Base-by-base conservation (phyloP, 2,888 invertebrate species). In the Leptopterna dolabrata region DNA sequence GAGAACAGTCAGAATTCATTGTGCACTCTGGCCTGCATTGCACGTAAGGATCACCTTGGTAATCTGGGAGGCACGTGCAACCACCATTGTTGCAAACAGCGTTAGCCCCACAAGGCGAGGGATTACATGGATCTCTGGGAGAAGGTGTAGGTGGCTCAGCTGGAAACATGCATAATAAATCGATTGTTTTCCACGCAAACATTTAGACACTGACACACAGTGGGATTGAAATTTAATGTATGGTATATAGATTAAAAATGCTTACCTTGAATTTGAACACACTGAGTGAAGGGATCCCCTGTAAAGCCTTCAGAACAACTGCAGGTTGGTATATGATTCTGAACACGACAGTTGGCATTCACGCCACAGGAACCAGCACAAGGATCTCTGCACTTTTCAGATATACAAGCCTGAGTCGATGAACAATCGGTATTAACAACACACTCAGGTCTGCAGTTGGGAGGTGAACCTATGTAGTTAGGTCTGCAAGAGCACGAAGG, bases 261-360 rank as follows among this genome's bases (percentile, higher is more conserved):
- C 76, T 73, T 86, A 86, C 86, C 86, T 86, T 41, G 47, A 92
- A 94, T 93, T 76, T 93, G 92, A 89, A 92, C 93, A 91, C 96
- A 96, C 89, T 94, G 93, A 47, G 94, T 93, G 91, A 96, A 96
- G 47, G 96, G 95, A 93, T 96, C 95, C 55, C 97, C 97, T 87
- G 94, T 94, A 90, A 94, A 94, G 76, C 94, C 94, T 86, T 91
- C 91, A 2, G 93, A 92, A 91, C 95, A 95, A 30, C 92, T 93
- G 89, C 93, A 93, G 63, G 92, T 91, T 13, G 92, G 92, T 41
- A 92, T 91, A 88, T 92, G 92, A 90, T 92, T 93, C 89, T 90
- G 91, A 30, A 92, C 92, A 47, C 91, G 89, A 89, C 93, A 93
- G 85, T 92, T 91, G n/a, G 93, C 92, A 89, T 92, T 92, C n/a